phyloP scores from a whole-genome alignment of 2,113 vertebrate genomes.

The Eidolon helvum region DNA sequence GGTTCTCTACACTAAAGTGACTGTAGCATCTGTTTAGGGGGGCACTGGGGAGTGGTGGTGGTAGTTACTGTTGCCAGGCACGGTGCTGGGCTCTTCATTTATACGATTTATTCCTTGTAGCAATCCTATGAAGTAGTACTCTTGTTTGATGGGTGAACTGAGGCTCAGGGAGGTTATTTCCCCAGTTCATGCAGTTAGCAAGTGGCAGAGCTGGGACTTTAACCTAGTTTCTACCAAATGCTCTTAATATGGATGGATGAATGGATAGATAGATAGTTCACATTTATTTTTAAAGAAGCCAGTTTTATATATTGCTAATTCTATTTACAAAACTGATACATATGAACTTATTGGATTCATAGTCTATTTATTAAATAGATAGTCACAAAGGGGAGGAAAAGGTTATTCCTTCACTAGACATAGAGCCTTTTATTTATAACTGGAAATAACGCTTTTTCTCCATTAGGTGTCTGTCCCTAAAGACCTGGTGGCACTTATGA shows the following conservation, averaged over 20 bases:
- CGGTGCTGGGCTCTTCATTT: not conserved
- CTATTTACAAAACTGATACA: not conserved
- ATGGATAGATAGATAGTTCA: not conserved
- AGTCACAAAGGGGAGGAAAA: not conserved
- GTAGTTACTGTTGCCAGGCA: not conserved
- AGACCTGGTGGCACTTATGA: constrained; percentile 96
- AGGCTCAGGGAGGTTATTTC: not conserved
- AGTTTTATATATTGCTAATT: not conserved
- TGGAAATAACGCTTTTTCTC: constrained; percentile 35
- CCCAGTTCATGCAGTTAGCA: not conserved
- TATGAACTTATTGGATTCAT: not conserved
- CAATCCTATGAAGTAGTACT: not conserved
- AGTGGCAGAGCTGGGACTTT: not conserved
- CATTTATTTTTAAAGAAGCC: not conserved
- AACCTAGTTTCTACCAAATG: not conserved
- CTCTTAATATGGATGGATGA: not conserved
- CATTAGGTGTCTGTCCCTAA: constrained; percentile 92
- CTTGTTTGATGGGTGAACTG: not conserved
- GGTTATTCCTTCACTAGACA: not conserved
- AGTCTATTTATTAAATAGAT: not conserved
- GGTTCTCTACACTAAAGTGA: not conserved
- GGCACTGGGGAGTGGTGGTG: not conserved
- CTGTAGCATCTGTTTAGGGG: not conserved
- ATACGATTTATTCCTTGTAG: not conserved
- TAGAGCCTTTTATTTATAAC: not conserved